Conservation (phyloP, 2,888 invertebrate species). For the Syrista parreyssii region DNA sequence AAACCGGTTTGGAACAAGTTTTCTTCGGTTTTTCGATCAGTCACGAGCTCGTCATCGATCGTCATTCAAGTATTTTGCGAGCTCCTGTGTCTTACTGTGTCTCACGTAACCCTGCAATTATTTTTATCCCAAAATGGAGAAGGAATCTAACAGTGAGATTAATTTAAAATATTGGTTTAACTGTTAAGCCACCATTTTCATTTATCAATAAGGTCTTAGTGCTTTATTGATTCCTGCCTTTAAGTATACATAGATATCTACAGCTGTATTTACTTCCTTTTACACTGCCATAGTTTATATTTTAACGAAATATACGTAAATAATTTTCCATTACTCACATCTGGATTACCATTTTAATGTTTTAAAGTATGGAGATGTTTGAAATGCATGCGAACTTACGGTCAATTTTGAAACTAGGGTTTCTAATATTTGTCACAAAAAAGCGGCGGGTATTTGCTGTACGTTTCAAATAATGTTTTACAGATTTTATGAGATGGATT, state of each 20-base stretch:
- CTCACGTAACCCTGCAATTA: no score
- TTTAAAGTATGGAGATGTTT: not conserved
- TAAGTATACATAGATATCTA: no score
- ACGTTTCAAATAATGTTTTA: not conserved
- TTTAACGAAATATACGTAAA: not conserved
- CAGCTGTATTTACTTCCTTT: not conserved
- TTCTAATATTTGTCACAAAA: not conserved
- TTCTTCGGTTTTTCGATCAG: constrained; percentile 44
- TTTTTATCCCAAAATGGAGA: not conserved
- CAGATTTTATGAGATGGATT: not conserved
- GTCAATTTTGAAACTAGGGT: not conserved
- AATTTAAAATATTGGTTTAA: not conserved
- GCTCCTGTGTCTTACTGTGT: no score
- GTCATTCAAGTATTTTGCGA: not conserved
- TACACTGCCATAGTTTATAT: not conserved
- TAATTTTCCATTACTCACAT: not conserved
- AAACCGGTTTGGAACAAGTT: constrained; percentile 58
- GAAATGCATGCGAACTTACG: not conserved
- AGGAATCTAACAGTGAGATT: not conserved
- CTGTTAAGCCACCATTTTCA: not conserved
- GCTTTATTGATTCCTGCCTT: not conserved
- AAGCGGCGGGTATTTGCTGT: not conserved
- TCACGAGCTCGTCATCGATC: constrained; percentile 14
- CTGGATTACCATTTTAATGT: not conserved
- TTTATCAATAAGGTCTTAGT: not conserved